Evolutionary conservation across 2,888 invertebrate genomes (phyloP), one percentile per base, ranked within the genome.

Genomic region (Pseudolycoriella hygida): DNA sequence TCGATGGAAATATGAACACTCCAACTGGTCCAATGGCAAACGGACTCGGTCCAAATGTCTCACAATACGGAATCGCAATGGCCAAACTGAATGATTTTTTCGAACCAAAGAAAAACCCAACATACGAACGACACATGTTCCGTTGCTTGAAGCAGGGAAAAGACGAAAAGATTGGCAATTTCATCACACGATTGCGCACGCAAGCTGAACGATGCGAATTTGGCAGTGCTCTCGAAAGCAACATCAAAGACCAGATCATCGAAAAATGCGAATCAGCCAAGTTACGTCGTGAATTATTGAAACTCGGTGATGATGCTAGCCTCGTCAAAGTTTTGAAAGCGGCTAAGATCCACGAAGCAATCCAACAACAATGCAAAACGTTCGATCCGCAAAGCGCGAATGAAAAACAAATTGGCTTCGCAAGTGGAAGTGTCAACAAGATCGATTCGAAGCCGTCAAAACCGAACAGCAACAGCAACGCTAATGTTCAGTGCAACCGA

Each of bases 131-230:
- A 42, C 42, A 42, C 6, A 5, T 42, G 10, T 25, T 14, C 10
- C 42, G 30, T 11, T 15, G 30, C 3, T 30, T 42, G 42, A 30
- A 14, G 3, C 42, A 42, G 30, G 12, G 17, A 5, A 17, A 11
- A 6, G 17, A 6, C 12, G 40, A 40, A 19, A 15, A 20, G 6
- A 40, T 40, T n/a, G 40, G 20, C 14, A 19, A 12, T 12, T 40
- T 40, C 12, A 18, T 19, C 3, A 19, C 20, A 5, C 40, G 40
- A 17, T 19, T 40, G 20, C 18, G 40, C n/a, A 14, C 8, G 20
- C 42, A 42, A 15, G 42, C 42, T 11, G 42, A 40, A 5, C 18
- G 19, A n/a, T 40, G 40, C 14, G n/a, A 19, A 11, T 40, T 40
- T 19, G 40, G n/a, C 3, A 11, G 15, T 3, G 5, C 20, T 12